Conservation (phyloP, 2,113 vertebrate genomes). For the Epinephelus moara region DNA sequence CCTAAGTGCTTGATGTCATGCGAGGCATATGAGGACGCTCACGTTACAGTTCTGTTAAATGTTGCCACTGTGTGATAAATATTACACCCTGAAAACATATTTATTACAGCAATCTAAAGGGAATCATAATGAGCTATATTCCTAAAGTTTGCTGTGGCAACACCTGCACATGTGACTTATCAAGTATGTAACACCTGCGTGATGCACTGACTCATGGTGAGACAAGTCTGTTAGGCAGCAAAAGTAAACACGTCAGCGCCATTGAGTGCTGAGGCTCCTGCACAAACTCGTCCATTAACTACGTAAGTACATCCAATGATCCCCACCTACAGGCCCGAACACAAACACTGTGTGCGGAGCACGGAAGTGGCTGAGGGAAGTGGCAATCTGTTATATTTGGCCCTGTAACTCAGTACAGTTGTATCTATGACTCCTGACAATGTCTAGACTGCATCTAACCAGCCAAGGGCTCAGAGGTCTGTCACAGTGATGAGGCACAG, state of each 20-base stretch:
- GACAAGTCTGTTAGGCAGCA: slow-evolving; percentile 22
- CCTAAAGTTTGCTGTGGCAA: not conserved
- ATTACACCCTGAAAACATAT: not conserved
- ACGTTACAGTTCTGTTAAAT: not conserved
- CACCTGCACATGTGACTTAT: slow-evolving; percentile 29
- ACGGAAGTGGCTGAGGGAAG: slow-evolving; percentile 23
- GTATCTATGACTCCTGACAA: slow-evolving; percentile 60
- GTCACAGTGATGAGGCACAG: slow-evolving; percentile 47
- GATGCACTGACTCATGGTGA: slow-evolving; percentile 50
- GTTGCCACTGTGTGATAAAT: not conserved
- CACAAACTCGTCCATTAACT: slow-evolving; percentile 39
- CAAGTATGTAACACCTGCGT: slow-evolving; percentile 37
- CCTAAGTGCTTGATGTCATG: slow-evolving; percentile 43
- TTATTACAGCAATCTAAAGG: not conserved
- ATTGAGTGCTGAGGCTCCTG: slow-evolving; percentile 41
- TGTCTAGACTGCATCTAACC: slow-evolving; percentile 52
- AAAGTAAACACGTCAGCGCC: slow-evolving; percentile 22
- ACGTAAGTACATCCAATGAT: not conserved
- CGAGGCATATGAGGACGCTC: not conserved
- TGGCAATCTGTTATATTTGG: slow-evolving; percentile 63
- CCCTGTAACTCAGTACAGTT: slow-evolving; percentile 36
- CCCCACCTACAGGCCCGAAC: not conserved
- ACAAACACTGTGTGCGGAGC: not conserved
- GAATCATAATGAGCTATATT: not conserved
- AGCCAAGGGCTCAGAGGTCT: slow-evolving; percentile 51